A percentile compares a stretch with the other conserved stretches of the same genome.
phyloP scores from a whole-genome alignment of 2,888 invertebrate genomes.

The Phoronis australis region DNA sequence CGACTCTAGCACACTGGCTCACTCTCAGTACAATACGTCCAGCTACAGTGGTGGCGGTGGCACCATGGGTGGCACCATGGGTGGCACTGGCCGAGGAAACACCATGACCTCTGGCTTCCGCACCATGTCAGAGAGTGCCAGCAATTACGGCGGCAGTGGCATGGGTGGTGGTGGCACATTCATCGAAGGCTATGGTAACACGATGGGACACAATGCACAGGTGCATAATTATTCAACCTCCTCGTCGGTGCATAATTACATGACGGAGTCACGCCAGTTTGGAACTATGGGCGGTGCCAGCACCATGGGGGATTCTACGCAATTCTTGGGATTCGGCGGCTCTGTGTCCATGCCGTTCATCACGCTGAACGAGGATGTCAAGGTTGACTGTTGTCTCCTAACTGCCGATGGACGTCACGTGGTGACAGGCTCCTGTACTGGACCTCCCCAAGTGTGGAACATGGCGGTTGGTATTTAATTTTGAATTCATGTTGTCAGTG shows the following conservation, averaged over 20 bases:
- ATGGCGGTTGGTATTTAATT: conserved; percentile 36
- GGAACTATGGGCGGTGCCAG: too few relatives aligned
- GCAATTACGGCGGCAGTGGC: conserved; percentile 10
- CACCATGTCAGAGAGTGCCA: conserved; percentile 18
- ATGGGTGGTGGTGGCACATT: conserved; percentile 4
- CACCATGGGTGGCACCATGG: conserved; percentile 9
- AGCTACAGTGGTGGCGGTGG: conserved; percentile 14
- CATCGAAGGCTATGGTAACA: not conserved
- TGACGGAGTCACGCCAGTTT: too few relatives aligned
- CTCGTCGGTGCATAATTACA: too few relatives aligned
- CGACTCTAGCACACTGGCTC: conserved; percentile 7
- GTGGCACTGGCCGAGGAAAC: conserved; percentile 12
- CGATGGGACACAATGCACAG: not conserved
- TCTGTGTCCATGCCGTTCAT: not conserved
- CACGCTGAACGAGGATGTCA: conserved; percentile 45
- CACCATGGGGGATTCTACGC: too few relatives aligned
- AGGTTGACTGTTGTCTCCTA: conserved; percentile 50
- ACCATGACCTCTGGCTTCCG: conserved; percentile 30
- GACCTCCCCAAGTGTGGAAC: conserved; percentile 54
- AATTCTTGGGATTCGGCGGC: too few relatives aligned
- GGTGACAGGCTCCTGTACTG: conserved; percentile 49
- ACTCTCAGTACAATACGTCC: conserved; percentile 23
- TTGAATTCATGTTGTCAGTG: not conserved
- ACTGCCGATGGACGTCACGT: conserved; percentile 45
- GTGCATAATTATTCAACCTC: too few relatives aligned